phyloP scores from a whole-genome alignment of 2,888 invertebrate species.

The Epinotia brunnichana region DNA sequence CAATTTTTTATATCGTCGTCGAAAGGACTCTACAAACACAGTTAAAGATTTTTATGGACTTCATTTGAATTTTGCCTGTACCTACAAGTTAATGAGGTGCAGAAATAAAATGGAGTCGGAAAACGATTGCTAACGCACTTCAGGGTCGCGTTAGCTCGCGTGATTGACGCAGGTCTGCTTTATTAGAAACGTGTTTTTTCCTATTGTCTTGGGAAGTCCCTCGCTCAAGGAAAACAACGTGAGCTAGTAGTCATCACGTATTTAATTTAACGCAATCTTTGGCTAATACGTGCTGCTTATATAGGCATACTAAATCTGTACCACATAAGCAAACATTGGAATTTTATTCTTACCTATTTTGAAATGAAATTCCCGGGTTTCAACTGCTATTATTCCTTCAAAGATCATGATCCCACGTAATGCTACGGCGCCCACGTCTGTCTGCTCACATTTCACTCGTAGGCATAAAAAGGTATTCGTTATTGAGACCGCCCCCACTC shows the following conservation, averaged over 20 bases:
- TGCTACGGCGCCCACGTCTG: constrained; percentile 37
- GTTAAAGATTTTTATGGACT: constrained; percentile 40
- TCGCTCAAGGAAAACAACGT: neutral
- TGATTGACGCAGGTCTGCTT: constrained; percentile 39
- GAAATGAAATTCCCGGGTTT: neutral
- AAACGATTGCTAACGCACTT: constrained; percentile 15
- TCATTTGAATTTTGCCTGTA: constrained; percentile 37
- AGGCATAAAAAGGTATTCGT: constrained; percentile 45
- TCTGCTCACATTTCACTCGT: constrained; percentile 32
- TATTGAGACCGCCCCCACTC: constrained; percentile 44
- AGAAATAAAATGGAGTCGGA: constrained; percentile 36
- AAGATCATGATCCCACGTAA: constrained; percentile 14
- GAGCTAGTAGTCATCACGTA: constrained; percentile 37
- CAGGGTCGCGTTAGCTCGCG: neutral
- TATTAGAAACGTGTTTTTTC: constrained; percentile 35
- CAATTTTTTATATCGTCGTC: constrained; percentile 38
- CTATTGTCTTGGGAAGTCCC: constrained; percentile 7
- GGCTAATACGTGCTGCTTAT: constrained; percentile 7
- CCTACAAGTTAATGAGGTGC: constrained; percentile 38
- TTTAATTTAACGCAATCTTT: constrained; percentile 36
- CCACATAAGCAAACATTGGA: neutral
- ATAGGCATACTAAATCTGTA: neutral
- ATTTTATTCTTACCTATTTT: neutral
- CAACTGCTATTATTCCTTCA: constrained; percentile 6
- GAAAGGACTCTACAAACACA: constrained; percentile 37